phyloP scores from a whole-genome alignment of 2,797 vertebrate genomes.

The Meda fulgida region DNA sequence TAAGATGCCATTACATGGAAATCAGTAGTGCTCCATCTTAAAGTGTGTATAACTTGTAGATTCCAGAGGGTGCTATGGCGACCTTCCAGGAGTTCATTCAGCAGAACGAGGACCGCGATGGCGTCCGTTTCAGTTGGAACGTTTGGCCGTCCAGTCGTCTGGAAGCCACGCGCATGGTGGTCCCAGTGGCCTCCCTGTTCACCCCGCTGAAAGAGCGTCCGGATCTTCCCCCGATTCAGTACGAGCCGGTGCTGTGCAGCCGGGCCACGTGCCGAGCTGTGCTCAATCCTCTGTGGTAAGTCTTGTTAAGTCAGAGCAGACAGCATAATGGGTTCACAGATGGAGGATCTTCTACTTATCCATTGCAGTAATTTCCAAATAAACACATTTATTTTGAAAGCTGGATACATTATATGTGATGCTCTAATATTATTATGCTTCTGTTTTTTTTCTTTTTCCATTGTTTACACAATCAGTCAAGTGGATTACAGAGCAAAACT shows the following conservation, averaged over 20 bases:
- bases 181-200: slow-evolving; percentile 90
- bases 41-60: slow-evolving; percentile 27
- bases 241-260: slow-evolving; percentile 94
- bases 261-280: slow-evolving; percentile 94
- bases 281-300: slow-evolving; percentile 95
- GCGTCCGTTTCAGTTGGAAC: slow-evolving; percentile 98
- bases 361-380: slow-evolving; percentile 23
- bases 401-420: slow-evolving; percentile 21
- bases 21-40: not conserved
- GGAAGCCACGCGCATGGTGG: slow-evolving; percentile 96
- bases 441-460: not conserved
- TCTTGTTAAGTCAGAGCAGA: not conserved
- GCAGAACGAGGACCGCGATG: slow-evolving; percentile 96
- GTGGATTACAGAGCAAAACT: slow-evolving; percentile 98
- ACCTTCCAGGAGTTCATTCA: slow-evolving; percentile 97
- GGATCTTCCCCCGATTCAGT: slow-evolving; percentile 94
- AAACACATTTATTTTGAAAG: slow-evolving; percentile 35
- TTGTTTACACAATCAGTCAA: slow-evolving; percentile 79
- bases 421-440: slow-evolving; percentile 20
- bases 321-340: slow-evolving; percentile 13
- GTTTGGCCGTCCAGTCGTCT: slow-evolving; percentile 97
- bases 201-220: slow-evolving; percentile 90
- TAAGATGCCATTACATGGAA: not conserved
- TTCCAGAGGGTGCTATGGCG: slow-evolving; percentile 81
- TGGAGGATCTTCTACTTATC: not conserved